Evolutionary conservation across 2,888 invertebrate genomes (phyloP).

Genomic region (Elgonia sp.): DNA sequence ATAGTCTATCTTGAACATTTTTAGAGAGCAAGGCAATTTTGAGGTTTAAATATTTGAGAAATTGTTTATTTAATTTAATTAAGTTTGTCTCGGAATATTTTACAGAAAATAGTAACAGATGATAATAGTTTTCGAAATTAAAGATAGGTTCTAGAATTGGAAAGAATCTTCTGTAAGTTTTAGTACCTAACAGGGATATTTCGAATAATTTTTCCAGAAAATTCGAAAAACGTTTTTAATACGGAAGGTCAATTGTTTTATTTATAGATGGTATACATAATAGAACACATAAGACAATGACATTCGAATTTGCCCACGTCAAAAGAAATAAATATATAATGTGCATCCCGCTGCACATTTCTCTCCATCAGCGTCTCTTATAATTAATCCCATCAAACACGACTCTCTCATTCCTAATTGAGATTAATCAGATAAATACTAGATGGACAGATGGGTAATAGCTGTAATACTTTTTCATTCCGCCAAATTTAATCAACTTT

Average conservation of each 20-base stretch:
- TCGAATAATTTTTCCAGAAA: too few species aligned
- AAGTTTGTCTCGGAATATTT: too few species aligned
- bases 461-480: constrained; percentile 18
- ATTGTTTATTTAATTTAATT: too few species aligned
- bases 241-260: constrained; percentile 36
- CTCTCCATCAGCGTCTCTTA: constrained; percentile 60
- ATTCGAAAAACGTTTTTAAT: not conserved
- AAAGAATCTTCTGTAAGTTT: too few species aligned
- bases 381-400: constrained; percentile 61
- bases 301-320: constrained; percentile 50
- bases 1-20: too few species aligned
- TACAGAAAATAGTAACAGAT: too few species aligned
- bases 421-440: constrained; percentile 55
- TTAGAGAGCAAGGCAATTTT: too few species aligned
- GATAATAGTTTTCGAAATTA: too few species aligned
- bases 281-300: constrained; percentile 49
- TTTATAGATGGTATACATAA: constrained; percentile 30
- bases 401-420: constrained; percentile 57
- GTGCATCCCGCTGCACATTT: constrained; percentile 58
- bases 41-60: too few species aligned
- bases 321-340: constrained; percentile 60
- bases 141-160: too few species aligned
- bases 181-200: too few species aligned
- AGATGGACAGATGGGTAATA: constrained; percentile 41
- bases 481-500: not conserved